Evolutionary conservation across 2,797 vertebrate species (phyloP), one percentile per base, ranked within the genome.

Genomic region (Lophura swinhoii): DNA sequence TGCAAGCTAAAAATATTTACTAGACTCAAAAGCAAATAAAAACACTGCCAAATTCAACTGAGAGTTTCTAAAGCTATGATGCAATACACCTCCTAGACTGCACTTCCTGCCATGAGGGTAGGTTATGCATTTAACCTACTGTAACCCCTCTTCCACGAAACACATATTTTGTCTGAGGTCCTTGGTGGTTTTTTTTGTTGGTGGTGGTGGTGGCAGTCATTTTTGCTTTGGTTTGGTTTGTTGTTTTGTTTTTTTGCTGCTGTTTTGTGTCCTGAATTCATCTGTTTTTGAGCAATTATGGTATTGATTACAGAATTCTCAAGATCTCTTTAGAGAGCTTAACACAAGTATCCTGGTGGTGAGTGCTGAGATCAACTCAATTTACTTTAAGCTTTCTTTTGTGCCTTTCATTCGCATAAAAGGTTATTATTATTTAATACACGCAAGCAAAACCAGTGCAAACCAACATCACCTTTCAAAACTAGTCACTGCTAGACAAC

Each of bases 1-100:
- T 80, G 24, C 66, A 69, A 79, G 59, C 29, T 68, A 33, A 69
- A 91, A 92, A 88, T 64, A 84, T 84, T 91, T 91, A 84, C 63
- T 56, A 66, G 37, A 35, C 70, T 55, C 59, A 79, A 92, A 90
- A 86, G 37, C 44, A 96, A 96, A 93, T 37, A 88, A 85, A 84
- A 72, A 5, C 26, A 39, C 33, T 86, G 91, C 85, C 96, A 96
- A 84, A 80, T 79, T 84, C 89, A 94, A 22, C 72, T 18, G 49
- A 80, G 60, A 66, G 26, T 59, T 93, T 87, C 69, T 89, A 31
- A 53, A 62, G 64, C 31, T 9, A 17, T 80, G 75, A 89, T 48
- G 49, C 58, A 92, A 81, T 31, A 11, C 35, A 31, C 24, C 55
- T 91, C 78, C 72, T 58, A 51, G 70, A 51, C 87, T 70, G 14